Evolutionary conservation across 2,888 invertebrate species (phyloP).

Genomic region (Synergus gifuensis): DNA sequence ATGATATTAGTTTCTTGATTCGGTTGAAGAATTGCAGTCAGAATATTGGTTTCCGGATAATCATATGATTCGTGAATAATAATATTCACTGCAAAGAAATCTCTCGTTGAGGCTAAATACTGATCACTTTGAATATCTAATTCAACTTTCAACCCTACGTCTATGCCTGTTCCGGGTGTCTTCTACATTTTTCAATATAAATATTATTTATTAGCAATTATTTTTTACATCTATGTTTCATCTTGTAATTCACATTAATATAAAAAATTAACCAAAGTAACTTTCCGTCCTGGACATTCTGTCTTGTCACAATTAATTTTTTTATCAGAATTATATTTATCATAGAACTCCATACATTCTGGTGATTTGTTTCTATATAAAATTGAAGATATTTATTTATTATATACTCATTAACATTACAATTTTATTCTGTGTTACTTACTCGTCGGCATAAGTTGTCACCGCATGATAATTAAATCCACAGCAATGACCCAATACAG

Average conservation of each 20-base stretch:
- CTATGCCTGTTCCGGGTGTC: constrained; percentile 68
- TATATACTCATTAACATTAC: too few relatives aligned
- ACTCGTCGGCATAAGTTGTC: neutral
- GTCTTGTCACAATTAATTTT: neutral
- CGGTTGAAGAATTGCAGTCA: neutral
- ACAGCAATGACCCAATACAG: constrained; percentile 2
- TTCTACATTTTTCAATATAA: constrained; percentile 45
- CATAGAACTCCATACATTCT: neutral
- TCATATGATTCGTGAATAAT: neutral
- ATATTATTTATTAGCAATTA: neutral
- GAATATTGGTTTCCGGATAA: constrained; percentile 8
- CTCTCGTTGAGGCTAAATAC: neutral
- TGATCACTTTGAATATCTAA: constrained; percentile 64
- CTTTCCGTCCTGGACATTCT: constrained; percentile 6
- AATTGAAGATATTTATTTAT: neutral
- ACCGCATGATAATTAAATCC: constrained; percentile 19
- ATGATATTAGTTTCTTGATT: constrained; percentile 4
- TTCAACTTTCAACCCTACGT: constrained; percentile 68
- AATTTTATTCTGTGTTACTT: neutral
- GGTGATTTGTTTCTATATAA: neutral
- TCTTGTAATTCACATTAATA: neutral
- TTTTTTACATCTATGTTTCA: neutral
- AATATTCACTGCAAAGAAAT: neutral
- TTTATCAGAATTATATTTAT: neutral
- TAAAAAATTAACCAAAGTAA: neutral